Base-by-base conservation (phyloP, 2,888 invertebrate species). In the Marasmarcha lunaedactyla region DNA sequence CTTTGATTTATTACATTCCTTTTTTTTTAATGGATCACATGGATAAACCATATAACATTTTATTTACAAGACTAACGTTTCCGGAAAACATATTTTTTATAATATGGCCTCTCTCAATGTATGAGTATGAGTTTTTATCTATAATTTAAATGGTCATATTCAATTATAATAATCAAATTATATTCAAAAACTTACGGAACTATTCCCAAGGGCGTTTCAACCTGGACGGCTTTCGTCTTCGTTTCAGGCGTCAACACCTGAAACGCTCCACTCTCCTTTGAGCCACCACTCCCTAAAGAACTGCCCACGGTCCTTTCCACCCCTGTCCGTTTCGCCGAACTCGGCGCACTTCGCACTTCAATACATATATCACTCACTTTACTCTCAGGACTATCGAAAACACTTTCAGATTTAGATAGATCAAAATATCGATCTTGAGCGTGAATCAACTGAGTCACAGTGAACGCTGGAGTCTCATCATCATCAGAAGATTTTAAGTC, bases 401-500 rank as follows among this genome's bases (percentile, higher is more conserved):
- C 45, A 41, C 50, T 54, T 33, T 54, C 57, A 15, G 70, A 51
- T 25, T 60, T 61, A 7, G 81, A 81, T 6, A 83, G 41, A 61
- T 83, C 74, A 46, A 65, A 83, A 42, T 77, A 83, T 42, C 83
- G 48, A 61, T 83, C 81, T 55, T 83, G 83, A 1, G 81, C 83
- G 44, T 83, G 81, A 0, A 79, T 81, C 50, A 83, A 40, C 37
- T 83, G 79, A 0, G 78, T 83, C 6, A 81, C 77, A 0, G 76
- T 78, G 41, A 83, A 81, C 50, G 78, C 63, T 0, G 74, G 73
- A 1, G 67, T 52, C 2, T 66, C 67, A 1, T 51, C 54, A 2
- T 48, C 46, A 14, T 57, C 51, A 5, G 51, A 48, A 1, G 44
- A 42, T 27, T 46, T 47, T 2, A 39, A 20, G 54, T 76, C 77